A percentile compares a stretch with the other conserved stretches of the same genome.
Evolutionary conservation across 1,140 invertebrate species (phyloP).

Genomic region (Drosophila aff.): DNA sequence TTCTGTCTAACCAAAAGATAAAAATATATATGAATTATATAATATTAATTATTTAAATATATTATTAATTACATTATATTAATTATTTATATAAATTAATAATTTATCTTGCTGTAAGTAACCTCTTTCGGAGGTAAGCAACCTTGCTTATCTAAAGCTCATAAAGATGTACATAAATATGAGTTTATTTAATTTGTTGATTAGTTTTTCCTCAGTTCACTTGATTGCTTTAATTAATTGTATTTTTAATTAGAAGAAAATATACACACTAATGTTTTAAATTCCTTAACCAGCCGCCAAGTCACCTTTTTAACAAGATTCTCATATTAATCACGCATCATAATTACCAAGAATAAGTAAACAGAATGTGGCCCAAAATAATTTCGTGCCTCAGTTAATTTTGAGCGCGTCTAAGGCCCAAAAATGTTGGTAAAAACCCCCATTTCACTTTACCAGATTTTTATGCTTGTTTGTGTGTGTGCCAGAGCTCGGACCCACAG

Average conservation of each 20-base stretch:
- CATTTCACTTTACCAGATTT: slow-evolving; percentile 17
- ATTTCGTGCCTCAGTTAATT: slow-evolving; percentile 10
- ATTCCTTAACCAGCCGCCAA: not conserved
- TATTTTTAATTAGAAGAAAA: not conserved
- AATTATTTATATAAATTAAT: too few relatives aligned
- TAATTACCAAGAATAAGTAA: not conserved
- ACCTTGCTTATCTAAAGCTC: not conserved
- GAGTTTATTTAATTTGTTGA: too few relatives aligned
- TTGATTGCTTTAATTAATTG: not conserved
- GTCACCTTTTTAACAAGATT: not conserved
- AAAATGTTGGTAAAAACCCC: slow-evolving; percentile 9
- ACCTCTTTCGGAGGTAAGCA: not conserved
- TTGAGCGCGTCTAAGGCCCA: not conserved
- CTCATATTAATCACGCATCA: not conserved
- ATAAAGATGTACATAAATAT: not conserved
- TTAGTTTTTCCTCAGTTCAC: too few relatives aligned
- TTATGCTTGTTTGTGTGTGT: slow-evolving; percentile 19
- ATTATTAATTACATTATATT: too few relatives aligned
- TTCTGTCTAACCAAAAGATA: too few relatives aligned
- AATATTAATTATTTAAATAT: too few relatives aligned
- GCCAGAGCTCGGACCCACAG: slow-evolving; percentile 11
- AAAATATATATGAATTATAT: too few relatives aligned
- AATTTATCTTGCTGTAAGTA: too few relatives aligned
- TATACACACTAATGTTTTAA: not conserved
- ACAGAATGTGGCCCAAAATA: slow-evolving; percentile 1